These are phyloP conservation scores for Ectropis crepuscularia DNA, from an alignment of 2,888 invertebrate genomes.

Conservation along the genomic window DNA sequence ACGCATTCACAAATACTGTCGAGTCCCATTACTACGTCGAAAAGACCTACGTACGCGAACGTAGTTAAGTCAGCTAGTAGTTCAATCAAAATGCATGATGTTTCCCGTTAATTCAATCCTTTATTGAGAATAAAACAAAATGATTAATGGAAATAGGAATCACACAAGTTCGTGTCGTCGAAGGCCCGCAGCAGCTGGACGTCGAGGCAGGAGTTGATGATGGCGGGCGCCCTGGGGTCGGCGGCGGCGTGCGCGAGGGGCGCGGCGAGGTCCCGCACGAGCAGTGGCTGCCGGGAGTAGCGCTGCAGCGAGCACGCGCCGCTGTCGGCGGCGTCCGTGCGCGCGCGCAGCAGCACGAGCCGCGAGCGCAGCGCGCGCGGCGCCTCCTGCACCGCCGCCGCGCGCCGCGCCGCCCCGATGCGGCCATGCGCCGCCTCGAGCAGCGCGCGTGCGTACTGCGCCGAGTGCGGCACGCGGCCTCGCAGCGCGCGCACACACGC, in stretches of 20 bases:
- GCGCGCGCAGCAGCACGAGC: not conserved
- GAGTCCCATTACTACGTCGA: too few species aligned
- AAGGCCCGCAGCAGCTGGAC: constrained; percentile 47
- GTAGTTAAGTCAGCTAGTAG: too few species aligned
- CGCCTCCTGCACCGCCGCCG: constrained; percentile 34
- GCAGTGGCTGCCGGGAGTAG: constrained; percentile 48
- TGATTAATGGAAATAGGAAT: constrained; percentile 48
- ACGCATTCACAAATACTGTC: too few species aligned
- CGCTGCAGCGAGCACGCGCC: constrained; percentile 29
- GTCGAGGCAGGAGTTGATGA: constrained; percentile 57
- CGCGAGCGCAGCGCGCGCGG: constrained; percentile 42
- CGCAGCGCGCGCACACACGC: constrained; percentile 52
- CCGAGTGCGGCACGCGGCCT: constrained; percentile 58
- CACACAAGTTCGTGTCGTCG: constrained; percentile 56
- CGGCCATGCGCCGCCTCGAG: constrained; percentile 56
- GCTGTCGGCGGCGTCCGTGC: not conserved
- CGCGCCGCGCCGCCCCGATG: constrained; percentile 42
- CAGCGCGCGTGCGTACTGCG: constrained; percentile 57
- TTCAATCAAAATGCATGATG: too few species aligned
- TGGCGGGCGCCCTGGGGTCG: constrained; percentile 46
- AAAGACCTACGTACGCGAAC: too few species aligned
- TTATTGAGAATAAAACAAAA: too few species aligned
- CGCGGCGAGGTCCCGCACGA: constrained; percentile 46
- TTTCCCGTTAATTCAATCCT: too few species aligned
- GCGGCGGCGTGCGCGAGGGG: constrained; percentile 20